phyloP scores from a whole-genome alignment of 1,140 invertebrate genomes.

The Zaprionus gabonicus region DNA sequence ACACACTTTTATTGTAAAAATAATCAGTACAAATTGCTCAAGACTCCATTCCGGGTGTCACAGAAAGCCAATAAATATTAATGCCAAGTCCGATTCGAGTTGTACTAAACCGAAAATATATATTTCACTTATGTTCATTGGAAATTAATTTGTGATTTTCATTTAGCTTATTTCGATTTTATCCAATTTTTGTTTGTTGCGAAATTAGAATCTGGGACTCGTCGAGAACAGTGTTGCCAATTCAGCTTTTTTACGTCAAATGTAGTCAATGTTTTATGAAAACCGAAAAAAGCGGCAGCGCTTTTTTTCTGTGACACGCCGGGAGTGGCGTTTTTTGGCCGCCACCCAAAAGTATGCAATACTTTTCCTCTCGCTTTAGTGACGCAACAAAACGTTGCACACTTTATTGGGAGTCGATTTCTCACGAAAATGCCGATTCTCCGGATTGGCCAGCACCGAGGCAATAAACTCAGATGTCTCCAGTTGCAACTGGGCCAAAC shows the following conservation, averaged over 20 bases:
- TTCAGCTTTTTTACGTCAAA: no score
- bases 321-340: constrained; percentile 25
- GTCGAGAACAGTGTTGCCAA: neutral
- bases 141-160: neutral
- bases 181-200: neutral
- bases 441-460: constrained; percentile 80
- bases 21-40: constrained; percentile 75
- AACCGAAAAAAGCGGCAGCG: no score
- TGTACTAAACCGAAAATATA: neutral
- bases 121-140: no score
- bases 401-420: constrained; percentile 48
- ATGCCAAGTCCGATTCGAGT: constrained; percentile 6
- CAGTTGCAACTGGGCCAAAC: constrained; percentile 69
- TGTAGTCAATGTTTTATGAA: neutral
- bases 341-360: constrained; percentile 53
- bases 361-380: constrained; percentile 43
- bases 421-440: constrained; percentile 75
- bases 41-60: constrained; percentile 33
- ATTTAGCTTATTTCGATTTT: constrained; percentile 2
- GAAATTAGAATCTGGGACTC: neutral
- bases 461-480: constrained; percentile 80
- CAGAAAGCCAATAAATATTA: constrained; percentile 12
- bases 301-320: constrained; percentile 19
- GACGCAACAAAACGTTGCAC: constrained; percentile 70
- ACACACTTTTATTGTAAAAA: constrained; percentile 49